Percentiles rank a stretch among this genome's conserved stretches.
These are phyloP conservation scores for Volucella bombylans DNA, from an alignment of 2,888 invertebrate species.

Conservation along the genomic window DNA sequence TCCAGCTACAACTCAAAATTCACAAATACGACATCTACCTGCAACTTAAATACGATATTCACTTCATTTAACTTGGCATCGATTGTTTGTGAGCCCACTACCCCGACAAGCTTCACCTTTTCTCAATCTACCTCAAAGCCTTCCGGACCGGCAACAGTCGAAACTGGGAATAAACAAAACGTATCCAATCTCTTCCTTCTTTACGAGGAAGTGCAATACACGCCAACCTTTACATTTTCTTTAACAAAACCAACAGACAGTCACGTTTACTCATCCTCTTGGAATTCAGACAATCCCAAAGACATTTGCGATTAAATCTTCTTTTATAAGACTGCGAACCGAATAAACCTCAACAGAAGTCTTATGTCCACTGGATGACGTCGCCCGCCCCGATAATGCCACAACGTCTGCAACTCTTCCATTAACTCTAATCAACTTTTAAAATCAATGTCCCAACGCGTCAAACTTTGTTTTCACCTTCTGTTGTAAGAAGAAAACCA, in stretches of 20 bases:
- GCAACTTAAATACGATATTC: constrained; percentile 24
- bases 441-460: constrained; percentile 40
- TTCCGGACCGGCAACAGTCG: no score
- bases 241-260: constrained; percentile 61
- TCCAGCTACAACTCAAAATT: constrained; percentile 2
- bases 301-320: constrained; percentile 56
- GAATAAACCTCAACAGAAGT: constrained; percentile 57
- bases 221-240: constrained; percentile 70
- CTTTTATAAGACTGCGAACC: constrained; percentile 70
- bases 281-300: constrained; percentile 52
- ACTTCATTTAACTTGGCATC: constrained; percentile 48
- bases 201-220: constrained; percentile 51
- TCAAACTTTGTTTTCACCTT: constrained; percentile 45
- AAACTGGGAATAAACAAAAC: no score
- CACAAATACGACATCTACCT: constrained; percentile 24
- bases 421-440: constrained; percentile 53
- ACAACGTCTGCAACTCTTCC: no score
- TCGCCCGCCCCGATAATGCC: no score
- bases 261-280: constrained; percentile 14
- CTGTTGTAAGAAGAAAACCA: constrained; percentile 62
- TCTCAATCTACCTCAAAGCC: constrained; percentile 67
- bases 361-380: constrained; percentile 74
- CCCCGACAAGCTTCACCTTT: constrained; percentile 71
- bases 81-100: constrained; percentile 38
- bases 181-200: no score